Base-by-base conservation (phyloP, 2,113 vertebrate genomes). In the Pelusios castaneus region DNA sequence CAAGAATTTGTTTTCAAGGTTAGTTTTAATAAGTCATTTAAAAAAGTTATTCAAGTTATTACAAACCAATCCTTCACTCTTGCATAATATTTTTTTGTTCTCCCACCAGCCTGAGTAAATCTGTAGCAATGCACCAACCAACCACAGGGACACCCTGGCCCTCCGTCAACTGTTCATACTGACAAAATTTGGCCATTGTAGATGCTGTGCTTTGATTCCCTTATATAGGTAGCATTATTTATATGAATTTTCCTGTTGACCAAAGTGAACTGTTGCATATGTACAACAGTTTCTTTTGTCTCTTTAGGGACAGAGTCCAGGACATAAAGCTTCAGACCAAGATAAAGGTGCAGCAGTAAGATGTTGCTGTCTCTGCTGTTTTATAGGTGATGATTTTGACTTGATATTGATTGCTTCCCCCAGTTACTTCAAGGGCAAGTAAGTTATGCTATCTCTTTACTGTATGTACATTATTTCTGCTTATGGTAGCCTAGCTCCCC, bases 371-470 rank as follows among this genome's bases (percentile, higher is more conserved):
- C 6, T 91, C 80, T 70, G 93, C 67, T 56, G 88, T 93, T 95
- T 91, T 55, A 80, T 8, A 93, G 49, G 49, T 67, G 31, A 45
- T 89, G 88, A 96, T 78, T 81, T 54, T 83, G 80, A 88, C 85
- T 89, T 95, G 84, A 47, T 82, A 82, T 12, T 11, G 0, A 31
- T 41, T 90, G 31, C 83, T n/a, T n/a, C 83, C 83, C 58, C 87
- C 89, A 34, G 17, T 83, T 86, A 51, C 17, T 89, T n/a, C 47
- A 4, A 73, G 73, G 76, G n/a, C 9, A 90, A 89, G 12, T 21
- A 83, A 91, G 87, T 89, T 49, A 16, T 47, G 80, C 43, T 94
- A 70, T 67, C 89, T 95, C 52, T 87, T 94, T 91, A 67, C 38
- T 88, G 1, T 70, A 16, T 41, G 25, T n/a, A 73, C 19, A 63